These are phyloP conservation scores for Tamias sibiricus DNA, from an alignment of 2,113 vertebrate genomes.

Conservation along the genomic window DNA sequence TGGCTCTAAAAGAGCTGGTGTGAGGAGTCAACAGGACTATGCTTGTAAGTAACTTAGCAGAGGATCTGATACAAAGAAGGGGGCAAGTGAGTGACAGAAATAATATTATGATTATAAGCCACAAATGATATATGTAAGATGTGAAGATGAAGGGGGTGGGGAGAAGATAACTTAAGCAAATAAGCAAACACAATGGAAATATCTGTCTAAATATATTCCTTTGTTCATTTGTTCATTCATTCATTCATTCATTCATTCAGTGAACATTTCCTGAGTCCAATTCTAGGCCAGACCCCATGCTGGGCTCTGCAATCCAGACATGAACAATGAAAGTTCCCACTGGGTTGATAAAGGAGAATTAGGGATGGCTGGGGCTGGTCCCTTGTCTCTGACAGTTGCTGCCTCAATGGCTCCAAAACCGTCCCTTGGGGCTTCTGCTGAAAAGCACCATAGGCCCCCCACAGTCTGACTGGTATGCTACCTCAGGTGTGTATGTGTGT, in stretches of 20 bases:
- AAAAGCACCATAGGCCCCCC: background rate
- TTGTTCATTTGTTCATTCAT: background rate
- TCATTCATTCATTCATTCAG: background rate
- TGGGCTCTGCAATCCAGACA: background rate
- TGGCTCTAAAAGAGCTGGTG: background rate
- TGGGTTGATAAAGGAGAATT: background rate
- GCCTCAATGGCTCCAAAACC: background rate
- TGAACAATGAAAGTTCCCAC: background rate
- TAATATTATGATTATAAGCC: background rate
- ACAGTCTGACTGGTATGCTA: background rate
- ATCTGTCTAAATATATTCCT: background rate
- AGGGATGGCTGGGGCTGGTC: background rate
- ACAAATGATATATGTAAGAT: background rate
- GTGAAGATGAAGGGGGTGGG: background rate
- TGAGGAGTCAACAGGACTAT: background rate
- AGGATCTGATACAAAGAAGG: background rate
- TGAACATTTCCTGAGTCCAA: background rate
- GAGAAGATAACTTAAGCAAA: background rate
- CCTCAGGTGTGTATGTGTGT: accelerated
- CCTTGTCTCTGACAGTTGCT: background rate
- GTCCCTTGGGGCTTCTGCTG: background rate
- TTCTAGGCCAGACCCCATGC: background rate
- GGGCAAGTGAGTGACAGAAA: background rate
- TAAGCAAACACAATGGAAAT: background rate
- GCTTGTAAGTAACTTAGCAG: background rate